Evolutionary conservation across 2,113 vertebrate species (phyloP), one percentile per base, ranked within the genome.

Genomic region (Nyctereutes procyonoides): DNA sequence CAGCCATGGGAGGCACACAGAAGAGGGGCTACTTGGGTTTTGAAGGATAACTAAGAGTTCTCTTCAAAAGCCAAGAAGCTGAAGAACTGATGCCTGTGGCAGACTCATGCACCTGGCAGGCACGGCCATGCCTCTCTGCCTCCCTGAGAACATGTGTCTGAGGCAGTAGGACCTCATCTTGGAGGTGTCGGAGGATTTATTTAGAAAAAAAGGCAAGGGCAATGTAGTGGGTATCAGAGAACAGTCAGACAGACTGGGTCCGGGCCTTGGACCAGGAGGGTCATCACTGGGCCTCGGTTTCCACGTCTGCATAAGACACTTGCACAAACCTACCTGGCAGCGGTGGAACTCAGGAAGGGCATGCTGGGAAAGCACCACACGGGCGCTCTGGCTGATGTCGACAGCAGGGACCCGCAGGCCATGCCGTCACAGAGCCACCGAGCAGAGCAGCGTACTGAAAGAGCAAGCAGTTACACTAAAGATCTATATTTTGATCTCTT

Each of bases 331-430:
- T n/a, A 38, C 16, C 26, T 7, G 24, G 8, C 74, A 43, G 51
- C 7, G 19, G 8, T 48, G 51, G 30, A 56, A 20, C 22, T 62
- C 73, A 2, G 8, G 0, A 1, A 32, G 48, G 6, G 13, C 0
- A 0, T 3, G 58, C 14, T 8, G 19, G 58, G 0, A 0, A 38
- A 77, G n/a, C 5, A 1, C 5, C 71, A 58, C 3, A 2, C 0
- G 0, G 28, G 15, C 9, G 1, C 5, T 15, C 71, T 67, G 13
- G n/a, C 15, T 14, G 1, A 12, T 16, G 19, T 32, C 1, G 19
- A 53, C n/a, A 38, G 51, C 1, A 32, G 62, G 3, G 4, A 19
- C 17, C 55, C 3, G 35, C 4, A 0, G n/a, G 11, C 82, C 3
- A 6, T 0, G 15, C 35, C 5, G 8, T 26, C 74, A 0, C 0